Evolutionary conservation across 2,797 vertebrate species (phyloP), one percentile per base, ranked within the genome.

Genomic region (Pangasius larnaudii): DNA sequence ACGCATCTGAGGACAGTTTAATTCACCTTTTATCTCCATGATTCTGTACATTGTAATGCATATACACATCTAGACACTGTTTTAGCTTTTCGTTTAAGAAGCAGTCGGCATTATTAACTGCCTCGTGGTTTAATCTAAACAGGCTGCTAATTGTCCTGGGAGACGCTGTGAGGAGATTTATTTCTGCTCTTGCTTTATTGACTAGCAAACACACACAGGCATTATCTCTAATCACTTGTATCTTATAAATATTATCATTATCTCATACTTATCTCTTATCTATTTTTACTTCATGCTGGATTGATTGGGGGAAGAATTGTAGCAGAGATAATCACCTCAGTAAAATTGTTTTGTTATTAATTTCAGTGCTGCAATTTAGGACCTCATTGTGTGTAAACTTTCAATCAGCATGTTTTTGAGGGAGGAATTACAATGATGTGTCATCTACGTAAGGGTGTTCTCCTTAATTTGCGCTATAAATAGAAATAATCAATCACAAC

Each of bases 121-220:
- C n/a, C 42, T 75, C 19, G 5, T 33, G n/a, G 53, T 80, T 87
- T 63, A 49, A 75, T 75, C 79, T 87, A 81, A 87, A 82, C 77
- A 65, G 79, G 80, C 69, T 84, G 56, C 58, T 75, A 74, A 83
- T 75, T 87, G 80, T 58, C 33, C 46, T 61, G 79, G n/a, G 79
- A 65, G 58, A 69, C 7, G 46, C 65, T 74, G 22, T 63, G 69
- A 84, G 42, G 13, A 39, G 71, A 84, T 78, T 84, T 75, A 63
- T 67, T 84, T 87, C 71, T 53, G n/a, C 78, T 51, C 56, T 74
- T 74, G 79, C 58, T 67, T 77, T 84, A 88, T 84, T 88, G 71
- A 84, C 67, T 71, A 51, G 58, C 80, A 49, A 49, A 22, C 61
- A 67, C 46, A 42, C 22, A 19, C 33, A 84, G 61, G 46, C 80